Base-by-base conservation (phyloP, 2,888 invertebrate species). In the Tortrix viridana region DNA sequence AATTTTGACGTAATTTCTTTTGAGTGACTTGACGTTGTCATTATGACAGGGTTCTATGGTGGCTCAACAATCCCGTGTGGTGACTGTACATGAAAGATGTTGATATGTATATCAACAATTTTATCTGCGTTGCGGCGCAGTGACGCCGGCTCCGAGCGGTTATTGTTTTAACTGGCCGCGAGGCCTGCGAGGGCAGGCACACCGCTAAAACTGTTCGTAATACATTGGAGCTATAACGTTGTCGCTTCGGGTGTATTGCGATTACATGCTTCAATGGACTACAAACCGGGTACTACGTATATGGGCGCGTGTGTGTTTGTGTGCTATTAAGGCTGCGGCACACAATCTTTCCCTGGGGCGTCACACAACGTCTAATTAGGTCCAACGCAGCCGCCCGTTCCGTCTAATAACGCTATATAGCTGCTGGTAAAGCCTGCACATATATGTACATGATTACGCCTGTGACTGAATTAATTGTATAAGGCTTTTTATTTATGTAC, bases 351-450 rank as follows among this genome's bases (percentile, higher is more conserved):
- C 60, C 60, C 65, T 19, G 41, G 64, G 59, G 54, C 41, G 60
- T 37, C 50, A 58, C 57, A 65, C 60, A 65, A 63, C 32, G 44
- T 55, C 60, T 55, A 60, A 65, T 65, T 65, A 65, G 50, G 55
- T 56, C 54, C 46, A 18, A 61, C 55, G 61, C 22, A 55, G 37
- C 37, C 41, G 22, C 53, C 48, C 46, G 38, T 53, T 38, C 38
- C 53, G 5, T 0, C 52, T 62, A 62, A 50, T 50, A 55, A 56
- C 50, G 50, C 44, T 38, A 50, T 50, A 50, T 23, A 23, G 22
- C 43, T 18, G 59, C 26, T 44, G 20, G 38, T 46, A 37, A 56
- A 52, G 44, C n/a, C 37, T 56, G 12, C 32, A 43, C 48, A 14
- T 50, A 38, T 52, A n/a, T n/a, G n/a, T 12, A 32, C 32, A 32